phyloP scores from a whole-genome alignment of 2,888 invertebrate genomes.

The Urechis unicinctus region DNA sequence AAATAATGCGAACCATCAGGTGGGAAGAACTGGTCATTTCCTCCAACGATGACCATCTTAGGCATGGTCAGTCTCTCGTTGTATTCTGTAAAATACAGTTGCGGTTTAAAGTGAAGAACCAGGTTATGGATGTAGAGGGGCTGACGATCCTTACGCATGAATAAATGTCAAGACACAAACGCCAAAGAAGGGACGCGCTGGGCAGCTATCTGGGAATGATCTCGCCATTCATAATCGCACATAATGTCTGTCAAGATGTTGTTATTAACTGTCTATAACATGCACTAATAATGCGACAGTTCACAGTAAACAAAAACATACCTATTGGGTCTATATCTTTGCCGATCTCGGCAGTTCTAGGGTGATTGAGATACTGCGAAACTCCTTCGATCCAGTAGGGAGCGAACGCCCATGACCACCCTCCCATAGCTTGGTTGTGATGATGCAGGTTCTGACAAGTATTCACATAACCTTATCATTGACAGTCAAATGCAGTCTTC shows the following conservation, averaged over 20 bases:
- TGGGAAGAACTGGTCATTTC: conserved; percentile 14
- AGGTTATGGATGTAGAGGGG: too few relatives aligned
- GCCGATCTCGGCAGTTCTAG: conserved; percentile 3
- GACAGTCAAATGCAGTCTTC: too few relatives aligned
- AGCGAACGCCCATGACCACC: conserved; percentile 16
- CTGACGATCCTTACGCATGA: too few relatives aligned
- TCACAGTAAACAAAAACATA: conserved; percentile 2
- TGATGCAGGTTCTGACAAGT: conserved; percentile 12
- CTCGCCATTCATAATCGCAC: too few relatives aligned
- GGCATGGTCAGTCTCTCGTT: conserved; percentile 12
- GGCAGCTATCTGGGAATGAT: too few relatives aligned
- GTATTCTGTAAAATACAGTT: conserved; percentile 8
- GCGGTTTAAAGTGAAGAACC: too few relatives aligned
- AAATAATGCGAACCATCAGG: conserved; percentile 12
- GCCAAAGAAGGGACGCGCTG: too few relatives aligned
- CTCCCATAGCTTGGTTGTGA: conserved; percentile 12
- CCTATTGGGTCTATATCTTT: conserved; percentile 11
- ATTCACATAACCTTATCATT: too few relatives aligned
- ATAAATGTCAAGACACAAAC: too few relatives aligned
- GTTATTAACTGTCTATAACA: too few relatives aligned
- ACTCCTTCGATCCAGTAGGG: conserved; percentile 14
- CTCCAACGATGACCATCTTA: conserved; percentile 8
- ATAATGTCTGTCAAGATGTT: background rate
- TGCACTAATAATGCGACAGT: background rate
- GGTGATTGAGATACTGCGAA: conserved; percentile 10